These are phyloP conservation scores for Ditula angustiorana DNA, from an alignment of 2,888 invertebrate species.

Conservation along the genomic window DNA sequence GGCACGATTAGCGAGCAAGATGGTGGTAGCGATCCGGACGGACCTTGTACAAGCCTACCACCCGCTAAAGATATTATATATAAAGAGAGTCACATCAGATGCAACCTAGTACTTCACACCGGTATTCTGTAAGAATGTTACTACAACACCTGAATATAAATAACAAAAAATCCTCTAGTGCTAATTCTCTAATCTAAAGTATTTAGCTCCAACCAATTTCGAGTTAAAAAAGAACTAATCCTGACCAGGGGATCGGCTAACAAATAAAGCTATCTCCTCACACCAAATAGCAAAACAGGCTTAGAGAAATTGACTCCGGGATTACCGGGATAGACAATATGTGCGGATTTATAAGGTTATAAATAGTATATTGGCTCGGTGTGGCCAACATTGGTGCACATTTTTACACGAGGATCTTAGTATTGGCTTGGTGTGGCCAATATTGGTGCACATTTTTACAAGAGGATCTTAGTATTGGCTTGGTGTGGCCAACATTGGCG, in stretches of 20 bases:
- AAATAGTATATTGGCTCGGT: slow-evolving; percentile 19
- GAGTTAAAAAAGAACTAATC: slow-evolving; percentile 9
- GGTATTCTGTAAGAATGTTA: no score
- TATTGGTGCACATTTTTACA: not conserved
- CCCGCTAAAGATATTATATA: no score
- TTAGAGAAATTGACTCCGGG: slow-evolving; percentile 44
- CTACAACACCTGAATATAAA: no score
- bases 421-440: not conserved
- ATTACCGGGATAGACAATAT: slow-evolving; percentile 39
- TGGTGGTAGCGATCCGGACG: no score
- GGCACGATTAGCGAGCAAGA: no score
- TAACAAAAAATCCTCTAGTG: no score
- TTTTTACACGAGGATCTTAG: not conserved
- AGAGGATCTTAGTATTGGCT: no score
- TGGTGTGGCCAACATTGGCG: not conserved
- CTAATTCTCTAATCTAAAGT: not conserved
- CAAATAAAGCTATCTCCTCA: slow-evolving; percentile 18
- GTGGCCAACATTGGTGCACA: slow-evolving; percentile 20
- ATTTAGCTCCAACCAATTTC: not conserved
- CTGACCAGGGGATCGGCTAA: not conserved
- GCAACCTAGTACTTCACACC: no score
- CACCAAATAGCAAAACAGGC: slow-evolving; percentile 38
- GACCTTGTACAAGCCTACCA: no score
- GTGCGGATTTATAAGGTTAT: slow-evolving; percentile 11
- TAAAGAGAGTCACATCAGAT: no score